Base-by-base conservation (phyloP, 2,797 vertebrate genomes). In the Trematomus bernacchii region DNA sequence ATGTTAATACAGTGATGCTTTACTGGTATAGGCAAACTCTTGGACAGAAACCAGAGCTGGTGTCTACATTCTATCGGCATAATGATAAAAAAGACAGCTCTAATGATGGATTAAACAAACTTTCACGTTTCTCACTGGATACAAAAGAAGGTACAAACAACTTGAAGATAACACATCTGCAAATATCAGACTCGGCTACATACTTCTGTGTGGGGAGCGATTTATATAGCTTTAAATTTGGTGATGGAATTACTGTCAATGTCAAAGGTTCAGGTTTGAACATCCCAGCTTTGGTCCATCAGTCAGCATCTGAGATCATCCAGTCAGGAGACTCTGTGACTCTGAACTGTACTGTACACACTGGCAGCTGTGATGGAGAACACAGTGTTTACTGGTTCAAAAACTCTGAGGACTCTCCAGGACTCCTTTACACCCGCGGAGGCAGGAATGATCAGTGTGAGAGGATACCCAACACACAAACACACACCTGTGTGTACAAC, bases 311-410 rank as follows among this genome's bases (percentile, higher is more conserved):
- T 0, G 44, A 67, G 50, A 44, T 10, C 11, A 3, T 76, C 47
- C 58, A 74, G 8, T 19, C 27, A 4, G 88, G 89, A 15, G 80
- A 55, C 52, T 86, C 82, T 10, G 75, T 85, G 71, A 77, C 60
- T 33, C 37, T 94, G 23, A 81, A 62, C 69, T 93, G 91, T 21
- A 88, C 85, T 4, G 58, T 91, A 1, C 23, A 71, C 10, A 60
- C 54, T 10, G 55, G 76, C 23, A 63, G 43, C 58, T 91, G 90
- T 65, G 66, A 62, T 7, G 80, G 44, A 74, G 76, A 77, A 15
- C 75, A 54, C 54, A 79, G 52, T 8, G 83, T 94, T 30, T 88
- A 85, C 82, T 94, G 89, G 92, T 82, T 93, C 62, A 82, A 71
- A 77, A 47, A 47, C 33, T 37, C 33, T 7, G 33, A 37, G 1